Percentiles rank a stretch among this genome's conserved stretches.
Evolutionary conservation across 2,888 invertebrate genomes (phyloP).

Genomic region (Acronicta aceris): DNA sequence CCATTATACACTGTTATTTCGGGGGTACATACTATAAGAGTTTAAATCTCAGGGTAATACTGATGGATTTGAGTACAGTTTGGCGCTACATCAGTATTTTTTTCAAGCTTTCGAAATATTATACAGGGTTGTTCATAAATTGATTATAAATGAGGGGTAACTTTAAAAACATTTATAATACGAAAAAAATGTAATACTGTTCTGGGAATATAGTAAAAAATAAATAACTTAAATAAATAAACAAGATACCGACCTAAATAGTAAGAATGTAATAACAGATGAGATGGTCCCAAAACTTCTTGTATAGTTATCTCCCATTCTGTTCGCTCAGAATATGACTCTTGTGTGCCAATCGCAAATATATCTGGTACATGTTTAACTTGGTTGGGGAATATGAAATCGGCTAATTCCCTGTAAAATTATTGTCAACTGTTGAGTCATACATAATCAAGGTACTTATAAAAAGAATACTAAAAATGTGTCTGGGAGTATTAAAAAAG

Average conservation of each 20-base stretch:
- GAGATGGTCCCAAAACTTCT: slow-evolving; percentile 97
- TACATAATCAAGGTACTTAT: background rate
- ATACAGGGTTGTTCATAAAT: no score
- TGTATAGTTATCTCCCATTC: slow-evolving; percentile 97
- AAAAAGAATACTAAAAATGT: background rate
- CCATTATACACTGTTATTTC: no score
- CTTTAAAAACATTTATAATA: no score
- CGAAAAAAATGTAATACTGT: no score
- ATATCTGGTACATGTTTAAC: slow-evolving; percentile 97
- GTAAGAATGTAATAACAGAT: slow-evolving; percentile 96
- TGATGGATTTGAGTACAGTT: no score
- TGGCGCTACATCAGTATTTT: no score
- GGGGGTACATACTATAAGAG: no score
- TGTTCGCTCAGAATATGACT: slow-evolving; percentile 95
- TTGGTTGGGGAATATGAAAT: slow-evolving; percentile 96
- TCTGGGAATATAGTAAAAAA: no score
- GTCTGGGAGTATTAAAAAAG: no score
- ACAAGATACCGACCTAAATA: slow-evolving; percentile 90
- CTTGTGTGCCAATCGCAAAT: slow-evolving; percentile 97
- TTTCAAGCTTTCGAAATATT: no score
- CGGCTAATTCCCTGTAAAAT: slow-evolving; percentile 93
- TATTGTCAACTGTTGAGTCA: slow-evolving; percentile 3
- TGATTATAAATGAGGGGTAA: no score
- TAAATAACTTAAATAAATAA: background rate
- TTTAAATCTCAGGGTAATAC: no score